Evolutionary conservation across 2,113 vertebrate genomes (phyloP).

Genomic region (Brienomyrus longianalis): DNA sequence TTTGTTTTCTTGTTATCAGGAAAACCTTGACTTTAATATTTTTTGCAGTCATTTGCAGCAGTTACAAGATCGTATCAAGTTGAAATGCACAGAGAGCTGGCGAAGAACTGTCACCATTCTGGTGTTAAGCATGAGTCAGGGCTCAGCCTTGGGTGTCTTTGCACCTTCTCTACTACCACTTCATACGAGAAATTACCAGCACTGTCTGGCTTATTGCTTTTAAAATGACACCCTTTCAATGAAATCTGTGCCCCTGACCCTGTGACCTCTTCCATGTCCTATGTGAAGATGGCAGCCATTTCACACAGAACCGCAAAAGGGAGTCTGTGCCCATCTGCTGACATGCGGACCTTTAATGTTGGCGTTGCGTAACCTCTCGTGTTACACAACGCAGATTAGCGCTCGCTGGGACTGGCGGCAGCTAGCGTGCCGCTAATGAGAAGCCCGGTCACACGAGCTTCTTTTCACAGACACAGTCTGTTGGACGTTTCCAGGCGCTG

Average conservation of each 20-base stretch:
- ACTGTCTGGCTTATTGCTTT: neutral
- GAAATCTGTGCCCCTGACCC: neutral
- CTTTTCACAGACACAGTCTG: neutral
- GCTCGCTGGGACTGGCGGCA: neutral
- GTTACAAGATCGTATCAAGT: neutral
- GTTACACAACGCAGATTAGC: neutral
- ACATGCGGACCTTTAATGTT: neutral
- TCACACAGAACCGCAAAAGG: neutral
- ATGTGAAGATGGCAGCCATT: neutral
- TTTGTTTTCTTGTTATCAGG: neutral
- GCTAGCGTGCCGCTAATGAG: neutral
- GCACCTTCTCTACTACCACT: neutral
- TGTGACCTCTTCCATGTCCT: neutral
- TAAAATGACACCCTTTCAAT: neutral
- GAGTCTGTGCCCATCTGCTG: neutral
- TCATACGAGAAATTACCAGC: neutral
- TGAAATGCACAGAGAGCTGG: neutral
- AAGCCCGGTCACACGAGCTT: neutral
- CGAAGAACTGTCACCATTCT: neutral
- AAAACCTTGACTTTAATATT: neutral
- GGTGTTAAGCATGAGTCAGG: neutral
- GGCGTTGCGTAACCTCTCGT: neutral
- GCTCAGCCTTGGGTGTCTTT: neutral
- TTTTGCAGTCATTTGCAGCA: neutral
- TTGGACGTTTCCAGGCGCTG: neutral